Base-by-base conservation (phyloP, 2,797 vertebrate genomes). In the Enteromius anoplus region DNA sequence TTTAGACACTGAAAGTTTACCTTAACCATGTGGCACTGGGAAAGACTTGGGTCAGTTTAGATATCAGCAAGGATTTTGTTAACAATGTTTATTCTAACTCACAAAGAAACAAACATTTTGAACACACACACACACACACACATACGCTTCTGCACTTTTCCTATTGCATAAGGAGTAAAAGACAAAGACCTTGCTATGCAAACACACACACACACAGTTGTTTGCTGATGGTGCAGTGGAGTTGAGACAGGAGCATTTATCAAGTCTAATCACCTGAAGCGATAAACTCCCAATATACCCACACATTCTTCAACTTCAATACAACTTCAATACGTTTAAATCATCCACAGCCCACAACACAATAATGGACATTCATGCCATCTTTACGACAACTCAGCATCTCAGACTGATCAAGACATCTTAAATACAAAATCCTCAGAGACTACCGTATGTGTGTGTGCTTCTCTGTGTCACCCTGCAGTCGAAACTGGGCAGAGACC, bases 191-290 rank as follows among this genome's bases (percentile, higher is more conserved):
- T 72, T 64, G 21, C 29, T 37, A 49, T 37, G 79, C 69, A 80
- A 71, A 80, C 76, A 80, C 70, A 58, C 75, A 80, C 70, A 58
- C 75, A 40, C 51, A 71, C 51, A 32, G 40, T 73, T 71, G 45
- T 71, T 84, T 84, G 78, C 84, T 87, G 84, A 84, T 69, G 68
- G 70, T 82, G 86, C 82, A 72, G 37, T 19, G 66, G 32, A 84
- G 45, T 68, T 55, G 79, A 82, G 82, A 80, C 85, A 83, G 70
- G 45, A 47, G 58, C 76, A 85, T 86, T 88, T 69, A 88, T 88
- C 85, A 86, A 84, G 37, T 58, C 70, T 84, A 86, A 86, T 80
- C 65, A 23, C 69, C 58, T 34, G 21, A 75, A 79, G 55, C 84
- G 40, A 84, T 80, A 81, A 78, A 84, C 78, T 84, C 68, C 66